These are phyloP conservation scores for Clunio marinus DNA, from an alignment of 2,888 invertebrate genomes.

Conservation along the genomic window DNA sequence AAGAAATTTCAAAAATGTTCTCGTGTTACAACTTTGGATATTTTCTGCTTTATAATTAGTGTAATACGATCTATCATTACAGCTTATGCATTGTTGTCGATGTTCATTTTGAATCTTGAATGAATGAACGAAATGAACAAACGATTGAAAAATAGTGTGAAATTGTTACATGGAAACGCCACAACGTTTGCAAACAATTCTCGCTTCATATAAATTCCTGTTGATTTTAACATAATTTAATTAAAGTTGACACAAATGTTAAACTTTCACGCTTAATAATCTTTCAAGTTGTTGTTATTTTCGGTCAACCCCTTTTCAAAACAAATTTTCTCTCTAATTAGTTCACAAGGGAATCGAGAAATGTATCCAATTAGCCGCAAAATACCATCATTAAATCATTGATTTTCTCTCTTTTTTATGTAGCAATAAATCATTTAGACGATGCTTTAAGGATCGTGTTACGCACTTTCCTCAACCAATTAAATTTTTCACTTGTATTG, in stretches of 20 bases:
- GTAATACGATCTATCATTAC: conserved; percentile 2
- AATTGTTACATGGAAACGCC: not conserved
- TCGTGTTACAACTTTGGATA: not conserved
- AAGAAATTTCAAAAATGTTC: not conserved
- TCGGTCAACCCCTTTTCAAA: not conserved
- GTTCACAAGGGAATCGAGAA: too few relatives aligned
- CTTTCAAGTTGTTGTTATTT: not conserved
- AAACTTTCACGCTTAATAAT: not conserved
- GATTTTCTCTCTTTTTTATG: not conserved
- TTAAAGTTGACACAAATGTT: not conserved
- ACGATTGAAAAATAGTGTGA: not conserved
- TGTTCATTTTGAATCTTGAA: conserved; percentile 6
- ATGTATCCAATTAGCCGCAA: conserved; percentile 16
- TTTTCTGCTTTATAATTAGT: conserved; percentile 14
- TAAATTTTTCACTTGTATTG: too few relatives aligned
- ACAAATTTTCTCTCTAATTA: conserved; percentile 14
- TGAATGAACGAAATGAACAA: too few relatives aligned
- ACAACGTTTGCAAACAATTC: not conserved
- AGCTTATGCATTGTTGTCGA: not conserved
- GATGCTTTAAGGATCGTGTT: not conserved
- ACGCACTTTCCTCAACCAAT: not conserved
- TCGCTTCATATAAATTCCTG: not conserved
- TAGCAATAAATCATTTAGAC: not conserved
- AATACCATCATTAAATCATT: conserved; percentile 6
- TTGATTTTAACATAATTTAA: not conserved